A percentile compares a stretch with the other conserved stretches of the same genome.
phyloP scores from a whole-genome alignment of 2,113 vertebrate genomes.

The Colistium nudipinnis region DNA sequence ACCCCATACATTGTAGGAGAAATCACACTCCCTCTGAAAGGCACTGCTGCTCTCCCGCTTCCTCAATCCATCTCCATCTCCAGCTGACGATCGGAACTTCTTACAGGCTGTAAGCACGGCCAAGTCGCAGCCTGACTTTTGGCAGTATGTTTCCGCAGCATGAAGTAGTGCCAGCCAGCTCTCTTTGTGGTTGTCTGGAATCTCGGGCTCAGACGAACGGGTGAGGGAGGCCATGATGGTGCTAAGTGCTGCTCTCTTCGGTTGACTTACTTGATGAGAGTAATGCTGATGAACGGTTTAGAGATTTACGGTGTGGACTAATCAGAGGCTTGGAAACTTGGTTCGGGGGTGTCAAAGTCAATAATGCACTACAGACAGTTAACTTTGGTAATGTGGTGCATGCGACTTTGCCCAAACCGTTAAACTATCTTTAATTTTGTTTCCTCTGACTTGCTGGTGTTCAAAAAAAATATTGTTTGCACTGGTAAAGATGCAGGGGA shows the following conservation, averaged over 20 bases:
- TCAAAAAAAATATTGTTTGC: conserved; percentile 21
- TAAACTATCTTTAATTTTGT: neutral
- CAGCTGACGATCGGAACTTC: conserved; percentile 69
- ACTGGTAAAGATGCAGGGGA: conserved; percentile 33
- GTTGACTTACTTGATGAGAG: neutral
- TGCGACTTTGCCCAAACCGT: conserved; percentile 24
- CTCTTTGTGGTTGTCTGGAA: conserved; percentile 89
- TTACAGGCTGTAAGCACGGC: conserved; percentile 88
- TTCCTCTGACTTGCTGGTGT: conserved; percentile 59
- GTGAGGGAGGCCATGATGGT: conserved; percentile 78
- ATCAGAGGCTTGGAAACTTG: neutral
- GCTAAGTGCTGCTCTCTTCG: conserved; percentile 8
- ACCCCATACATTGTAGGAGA: conserved; percentile 85
- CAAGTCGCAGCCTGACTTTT: conserved; percentile 88
- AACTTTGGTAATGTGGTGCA: conserved; percentile 43
- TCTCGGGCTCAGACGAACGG: conserved; percentile 73
- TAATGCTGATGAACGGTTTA: conserved; percentile 26
- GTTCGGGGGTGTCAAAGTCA: neutral
- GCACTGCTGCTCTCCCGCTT: conserved; percentile 67
- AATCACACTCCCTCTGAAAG: conserved; percentile 77
- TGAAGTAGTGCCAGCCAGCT: conserved; percentile 89
- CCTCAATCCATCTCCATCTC: conserved; percentile 59
- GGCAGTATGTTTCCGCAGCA: conserved; percentile 86
- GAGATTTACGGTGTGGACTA: neutral
- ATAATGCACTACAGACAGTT: neutral